Conservation (phyloP, 2,888 invertebrate genomes). For the Papilio elwesi region DNA sequence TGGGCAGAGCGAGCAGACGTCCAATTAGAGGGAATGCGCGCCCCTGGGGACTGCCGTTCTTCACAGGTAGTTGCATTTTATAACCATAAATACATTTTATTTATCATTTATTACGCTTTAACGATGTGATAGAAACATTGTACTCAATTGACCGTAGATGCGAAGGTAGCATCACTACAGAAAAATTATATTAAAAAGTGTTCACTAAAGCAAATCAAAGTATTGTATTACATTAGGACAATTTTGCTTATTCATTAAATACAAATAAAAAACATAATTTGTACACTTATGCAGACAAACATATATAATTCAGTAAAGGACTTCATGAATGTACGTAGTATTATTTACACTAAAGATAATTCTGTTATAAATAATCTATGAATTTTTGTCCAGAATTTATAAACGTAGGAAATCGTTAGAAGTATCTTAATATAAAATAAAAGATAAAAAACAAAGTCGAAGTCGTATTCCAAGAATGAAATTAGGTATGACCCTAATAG, state of each 20-base stretch:
- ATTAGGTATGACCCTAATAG: slow-evolving; percentile 22
- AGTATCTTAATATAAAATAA: neutral
- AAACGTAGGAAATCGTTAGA: neutral
- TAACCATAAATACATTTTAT: slow-evolving; percentile 22
- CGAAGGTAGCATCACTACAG: too few species aligned
- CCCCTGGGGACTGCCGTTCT: slow-evolving; percentile 56
- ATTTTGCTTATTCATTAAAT: too few species aligned
- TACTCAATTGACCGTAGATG: neutral
- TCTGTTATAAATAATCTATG: neutral
- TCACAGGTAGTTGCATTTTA: slow-evolving; percentile 63
- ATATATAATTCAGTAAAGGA: too few species aligned
- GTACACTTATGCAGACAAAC: too few species aligned
- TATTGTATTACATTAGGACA: too few species aligned
- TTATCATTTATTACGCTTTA: slow-evolving; percentile 5
- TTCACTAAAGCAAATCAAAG: too few species aligned
- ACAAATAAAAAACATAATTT: too few species aligned
- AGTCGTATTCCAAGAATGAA: neutral
- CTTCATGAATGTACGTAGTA: too few species aligned
- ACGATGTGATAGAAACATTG: slow-evolving; percentile 15
- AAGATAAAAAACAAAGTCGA: neutral
- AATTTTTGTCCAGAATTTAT: neutral
- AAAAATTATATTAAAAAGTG: too few species aligned
- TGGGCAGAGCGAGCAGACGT: slow-evolving; percentile 65
- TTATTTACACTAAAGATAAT: too few species aligned
- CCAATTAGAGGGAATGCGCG: slow-evolving; percentile 81